phyloP scores from a whole-genome alignment of 2,113 vertebrate species.

The Arothron firmamentum region DNA sequence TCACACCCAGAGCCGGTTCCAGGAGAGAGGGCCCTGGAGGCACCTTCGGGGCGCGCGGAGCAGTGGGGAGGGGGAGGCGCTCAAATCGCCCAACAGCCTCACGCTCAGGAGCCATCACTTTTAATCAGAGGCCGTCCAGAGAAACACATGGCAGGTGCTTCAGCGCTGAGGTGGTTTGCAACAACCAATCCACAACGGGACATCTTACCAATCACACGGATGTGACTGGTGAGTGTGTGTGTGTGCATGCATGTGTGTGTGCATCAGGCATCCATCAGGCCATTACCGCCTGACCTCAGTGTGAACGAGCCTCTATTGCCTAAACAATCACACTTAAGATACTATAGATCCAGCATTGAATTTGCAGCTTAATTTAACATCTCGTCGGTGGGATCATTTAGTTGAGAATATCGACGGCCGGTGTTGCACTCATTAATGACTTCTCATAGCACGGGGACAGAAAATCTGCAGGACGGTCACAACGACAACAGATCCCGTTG shows the following conservation, averaged over 20 bases:
- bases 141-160: conserved; percentile 68
- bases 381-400: not conserved
- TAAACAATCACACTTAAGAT: conserved; percentile 27
- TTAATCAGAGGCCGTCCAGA: conserved; percentile 67
- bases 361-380: conserved; percentile 15
- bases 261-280: conserved; percentile 49
- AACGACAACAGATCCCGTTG: too few species aligned
- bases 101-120: conserved; percentile 74
- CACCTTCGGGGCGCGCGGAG: conserved; percentile 43
- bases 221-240: conserved; percentile 19
- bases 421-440: not conserved
- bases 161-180: conserved; percentile 58
- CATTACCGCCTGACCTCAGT: conserved; percentile 58
- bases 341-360: conserved; percentile 25
- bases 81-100: conserved; percentile 64
- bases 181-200: conserved; percentile 58
- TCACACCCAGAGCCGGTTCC: conserved; percentile 65
- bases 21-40: conserved; percentile 60
- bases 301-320: conserved; percentile 30
- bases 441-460: too few species aligned
- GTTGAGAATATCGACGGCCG: conserved; percentile 1
- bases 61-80: conserved; percentile 39
- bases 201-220: conserved; percentile 50
- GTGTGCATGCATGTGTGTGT: conserved; percentile 29
- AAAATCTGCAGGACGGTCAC: too few species aligned